phyloP scores from a whole-genome alignment of 2,888 invertebrate genomes.

The Sarcophaga variegata region DNA sequence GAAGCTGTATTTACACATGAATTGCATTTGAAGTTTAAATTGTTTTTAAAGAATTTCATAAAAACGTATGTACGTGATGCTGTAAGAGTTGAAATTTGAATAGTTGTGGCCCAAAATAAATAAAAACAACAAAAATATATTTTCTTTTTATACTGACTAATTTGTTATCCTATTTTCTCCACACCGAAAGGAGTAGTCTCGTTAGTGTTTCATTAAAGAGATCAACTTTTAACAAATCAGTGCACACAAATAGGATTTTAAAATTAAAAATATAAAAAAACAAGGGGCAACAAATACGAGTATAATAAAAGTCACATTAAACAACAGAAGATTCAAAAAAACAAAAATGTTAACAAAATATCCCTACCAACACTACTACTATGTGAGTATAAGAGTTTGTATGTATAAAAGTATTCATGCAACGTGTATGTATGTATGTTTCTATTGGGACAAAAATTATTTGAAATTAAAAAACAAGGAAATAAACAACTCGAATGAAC shows the following conservation, averaged over 20 bases:
- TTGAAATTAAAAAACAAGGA: background rate
- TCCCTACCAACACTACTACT: background rate
- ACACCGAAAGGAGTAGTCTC: too few relatives aligned
- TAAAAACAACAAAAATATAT: too few relatives aligned
- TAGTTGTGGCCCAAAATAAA: too few relatives aligned
- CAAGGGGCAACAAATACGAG: background rate
- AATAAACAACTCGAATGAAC: constrained; percentile 22
- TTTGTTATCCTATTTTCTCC: too few relatives aligned
- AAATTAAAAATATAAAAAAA: constrained; percentile 4
- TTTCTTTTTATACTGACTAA: too few relatives aligned
- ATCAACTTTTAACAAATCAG: constrained; percentile 31
- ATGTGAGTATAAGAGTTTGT: background rate
- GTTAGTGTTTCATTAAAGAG: background rate
- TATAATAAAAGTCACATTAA: constrained; percentile 3
- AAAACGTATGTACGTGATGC: too few relatives aligned
- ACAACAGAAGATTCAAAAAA: background rate
- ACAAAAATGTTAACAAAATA: background rate
- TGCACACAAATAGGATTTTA: constrained; percentile 26
- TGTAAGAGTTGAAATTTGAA: too few relatives aligned
- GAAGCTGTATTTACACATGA: too few relatives aligned
- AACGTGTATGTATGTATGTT: too few relatives aligned
- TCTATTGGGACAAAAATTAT: background rate
- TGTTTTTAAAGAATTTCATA: too few relatives aligned
- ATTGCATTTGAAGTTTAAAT: too few relatives aligned
- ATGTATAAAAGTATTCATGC: too few relatives aligned